Evolutionary conservation across 2,888 invertebrate species (phyloP).

Genomic region (Lacanobia oleracea): DNA sequence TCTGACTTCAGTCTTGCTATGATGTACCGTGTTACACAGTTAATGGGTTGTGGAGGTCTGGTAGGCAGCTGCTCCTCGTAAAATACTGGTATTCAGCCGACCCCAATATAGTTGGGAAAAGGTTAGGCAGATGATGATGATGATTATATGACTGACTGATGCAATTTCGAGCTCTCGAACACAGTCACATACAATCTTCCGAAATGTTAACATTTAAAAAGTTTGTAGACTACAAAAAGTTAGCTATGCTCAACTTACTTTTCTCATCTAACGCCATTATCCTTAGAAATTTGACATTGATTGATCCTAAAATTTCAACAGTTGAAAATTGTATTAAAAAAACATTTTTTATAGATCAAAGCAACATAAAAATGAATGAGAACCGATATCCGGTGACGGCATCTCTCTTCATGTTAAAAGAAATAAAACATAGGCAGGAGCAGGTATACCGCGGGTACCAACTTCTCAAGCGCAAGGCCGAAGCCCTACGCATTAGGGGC

Average conservation of each 20-base stretch:
- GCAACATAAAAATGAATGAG: conserved; percentile 78
- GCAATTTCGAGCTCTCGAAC: no score
- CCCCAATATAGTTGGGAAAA: no score
- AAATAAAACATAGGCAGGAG: conserved; percentile 84
- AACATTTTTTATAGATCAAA: background rate
- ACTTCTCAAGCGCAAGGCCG: conserved; percentile 82
- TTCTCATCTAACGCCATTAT: background rate
- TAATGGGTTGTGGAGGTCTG: no score
- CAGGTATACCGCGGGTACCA: conserved; percentile 83
- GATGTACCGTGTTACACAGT: no score
- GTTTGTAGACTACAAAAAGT: conserved; percentile 4
- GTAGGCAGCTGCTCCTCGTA: no score
- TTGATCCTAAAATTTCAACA: conserved; percentile 3
- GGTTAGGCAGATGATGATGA: no score
- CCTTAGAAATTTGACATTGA: conserved; percentile 17
- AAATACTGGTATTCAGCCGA: no score
- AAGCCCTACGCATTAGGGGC: conserved; percentile 81
- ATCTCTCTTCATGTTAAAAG: conserved; percentile 85
- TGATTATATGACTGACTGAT: no score
- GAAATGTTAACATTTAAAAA: background rate
- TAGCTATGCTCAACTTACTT: background rate
- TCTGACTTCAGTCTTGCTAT: no score
- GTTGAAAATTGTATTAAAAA: background rate
- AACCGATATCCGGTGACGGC: conserved; percentile 86
- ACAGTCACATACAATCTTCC: no score